Percentiles rank a stretch among this genome's conserved stretches.
Conservation (phyloP, 2,113 vertebrate species). For the Caloenas nicobarica region DNA sequence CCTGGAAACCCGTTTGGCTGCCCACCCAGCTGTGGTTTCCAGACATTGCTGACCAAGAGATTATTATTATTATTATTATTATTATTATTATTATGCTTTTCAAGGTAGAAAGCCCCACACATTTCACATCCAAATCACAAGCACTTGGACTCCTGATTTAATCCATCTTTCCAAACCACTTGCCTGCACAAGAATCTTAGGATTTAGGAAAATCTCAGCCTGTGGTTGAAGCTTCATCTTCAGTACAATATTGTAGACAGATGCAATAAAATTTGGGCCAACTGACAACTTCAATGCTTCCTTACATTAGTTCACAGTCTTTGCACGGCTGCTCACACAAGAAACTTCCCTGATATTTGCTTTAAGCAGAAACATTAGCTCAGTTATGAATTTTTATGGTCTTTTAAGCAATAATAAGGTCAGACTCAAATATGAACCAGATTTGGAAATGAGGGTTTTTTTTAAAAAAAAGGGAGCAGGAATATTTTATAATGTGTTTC, state of each 20-base stretch:
- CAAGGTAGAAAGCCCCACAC: not conserved
- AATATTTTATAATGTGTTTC: not conserved
- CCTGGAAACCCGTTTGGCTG: not conserved
- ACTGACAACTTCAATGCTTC: not conserved
- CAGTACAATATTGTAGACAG: not conserved
- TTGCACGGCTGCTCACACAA: not conserved
- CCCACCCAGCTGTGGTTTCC: not conserved
- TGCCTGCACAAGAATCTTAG: not conserved
- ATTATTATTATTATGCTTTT: not conserved
- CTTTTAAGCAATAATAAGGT: constrained; percentile 41
- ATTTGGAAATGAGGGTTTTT: not conserved
- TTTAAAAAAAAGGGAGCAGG: not conserved
- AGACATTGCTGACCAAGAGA: not conserved
- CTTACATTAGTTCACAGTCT: not conserved
- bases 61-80: no score
- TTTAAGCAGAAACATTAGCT: not conserved
- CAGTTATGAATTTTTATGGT: not conserved
- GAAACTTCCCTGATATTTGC: not conserved
- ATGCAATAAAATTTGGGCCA: not conserved
- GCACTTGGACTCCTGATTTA: not conserved
- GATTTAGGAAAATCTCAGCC: not conserved
- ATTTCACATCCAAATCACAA: not conserved
- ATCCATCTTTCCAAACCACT: not conserved
- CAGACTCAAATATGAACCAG: not conserved
- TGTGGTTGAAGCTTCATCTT: not conserved